These are phyloP conservation scores for Ellobium chinense DNA, from an alignment of 2,888 invertebrate genomes.

Conservation along the genomic window DNA sequence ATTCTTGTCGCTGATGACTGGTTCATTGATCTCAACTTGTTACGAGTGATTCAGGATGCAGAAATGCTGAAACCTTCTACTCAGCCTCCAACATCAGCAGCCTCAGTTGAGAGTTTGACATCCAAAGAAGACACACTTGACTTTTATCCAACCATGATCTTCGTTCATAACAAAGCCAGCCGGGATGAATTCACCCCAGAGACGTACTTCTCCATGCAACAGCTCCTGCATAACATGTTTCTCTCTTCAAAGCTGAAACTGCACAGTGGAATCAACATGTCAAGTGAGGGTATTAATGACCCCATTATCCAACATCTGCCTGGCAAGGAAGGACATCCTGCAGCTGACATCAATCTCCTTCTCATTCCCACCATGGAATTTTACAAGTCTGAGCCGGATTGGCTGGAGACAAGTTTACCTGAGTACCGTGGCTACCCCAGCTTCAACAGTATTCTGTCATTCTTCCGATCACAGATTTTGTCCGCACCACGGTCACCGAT, in stretches of 20 bases:
- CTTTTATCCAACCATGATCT: constrained; percentile 80
- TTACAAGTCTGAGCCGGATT: constrained; percentile 59
- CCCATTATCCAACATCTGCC: constrained; percentile 13
- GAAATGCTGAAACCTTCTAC: constrained; percentile 92
- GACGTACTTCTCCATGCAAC: constrained; percentile 70
- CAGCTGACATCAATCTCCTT: constrained; percentile 63
- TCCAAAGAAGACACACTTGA: constrained; percentile 84
- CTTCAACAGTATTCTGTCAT: constrained; percentile 84
- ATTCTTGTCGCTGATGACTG: constrained; percentile 93
- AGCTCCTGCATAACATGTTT: constrained; percentile 68
- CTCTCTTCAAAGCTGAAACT: constrained; percentile 76
- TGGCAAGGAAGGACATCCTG: constrained; percentile 21
- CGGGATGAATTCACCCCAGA: constrained; percentile 83
- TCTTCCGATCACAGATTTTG: constrained; percentile 85
- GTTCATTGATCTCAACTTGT: constrained; percentile 88
- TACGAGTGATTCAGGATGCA: constrained; percentile 81
- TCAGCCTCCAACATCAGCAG: constrained; percentile 83
- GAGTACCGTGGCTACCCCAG: constrained; percentile 77
- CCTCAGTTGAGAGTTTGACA: constrained; percentile 48
- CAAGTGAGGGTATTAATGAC: constrained; percentile 34
- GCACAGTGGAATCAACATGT: constrained; percentile 63
- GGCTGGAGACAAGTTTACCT: constrained; percentile 62
- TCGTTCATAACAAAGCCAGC: constrained; percentile 90
- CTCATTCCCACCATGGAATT: constrained; percentile 67
- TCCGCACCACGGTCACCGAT: constrained; percentile 86